Evolutionary conservation across 1,140 invertebrate genomes (phyloP).

Genomic region (Achroia grisella): DNA sequence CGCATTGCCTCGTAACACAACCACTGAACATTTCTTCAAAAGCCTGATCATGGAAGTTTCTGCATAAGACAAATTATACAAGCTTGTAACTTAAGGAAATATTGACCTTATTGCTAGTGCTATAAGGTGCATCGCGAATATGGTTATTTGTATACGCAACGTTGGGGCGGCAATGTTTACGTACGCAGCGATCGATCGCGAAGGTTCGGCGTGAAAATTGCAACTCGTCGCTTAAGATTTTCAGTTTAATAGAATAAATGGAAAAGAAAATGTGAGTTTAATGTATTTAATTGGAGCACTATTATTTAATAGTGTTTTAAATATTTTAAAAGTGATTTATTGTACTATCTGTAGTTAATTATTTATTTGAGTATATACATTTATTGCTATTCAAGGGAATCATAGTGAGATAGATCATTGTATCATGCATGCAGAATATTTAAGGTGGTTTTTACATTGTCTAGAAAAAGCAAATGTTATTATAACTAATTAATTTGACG

Average conservation of each 20-base stretch:
- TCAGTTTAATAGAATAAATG: conserved; percentile 32
- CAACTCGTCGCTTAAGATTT: conserved; percentile 41
- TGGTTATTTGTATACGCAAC: conserved; percentile 27
- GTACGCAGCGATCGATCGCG: conserved; percentile 61
- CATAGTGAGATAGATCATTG: too few species aligned
- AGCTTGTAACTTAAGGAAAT: conserved; percentile 1
- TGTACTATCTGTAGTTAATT: too few species aligned
- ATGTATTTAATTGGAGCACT: too few species aligned
- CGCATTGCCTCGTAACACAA: background rate
- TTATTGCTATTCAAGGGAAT: too few species aligned
- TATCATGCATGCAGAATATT: too few species aligned
- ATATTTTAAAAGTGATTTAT: too few species aligned
- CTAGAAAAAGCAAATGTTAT: too few species aligned
- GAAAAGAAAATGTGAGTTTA: conserved; percentile 13
- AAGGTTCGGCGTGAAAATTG: conserved; percentile 64
- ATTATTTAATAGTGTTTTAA: too few species aligned
- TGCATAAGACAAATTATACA: conserved; percentile 2
- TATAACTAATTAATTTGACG: too few species aligned
- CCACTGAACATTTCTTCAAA: conserved; percentile 2
- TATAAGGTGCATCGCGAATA: conserved; percentile 16
- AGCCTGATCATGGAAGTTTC: conserved; percentile 1
- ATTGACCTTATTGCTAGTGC: conserved; percentile 9
- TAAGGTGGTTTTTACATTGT: too few species aligned
- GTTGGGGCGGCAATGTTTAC: conserved; percentile 61
- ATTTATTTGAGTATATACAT: too few species aligned